These are phyloP conservation scores for Epizoanthus illoricatus DNA, from an alignment of 92 coral and sea anemone species.

Conservation along the genomic window DNA sequence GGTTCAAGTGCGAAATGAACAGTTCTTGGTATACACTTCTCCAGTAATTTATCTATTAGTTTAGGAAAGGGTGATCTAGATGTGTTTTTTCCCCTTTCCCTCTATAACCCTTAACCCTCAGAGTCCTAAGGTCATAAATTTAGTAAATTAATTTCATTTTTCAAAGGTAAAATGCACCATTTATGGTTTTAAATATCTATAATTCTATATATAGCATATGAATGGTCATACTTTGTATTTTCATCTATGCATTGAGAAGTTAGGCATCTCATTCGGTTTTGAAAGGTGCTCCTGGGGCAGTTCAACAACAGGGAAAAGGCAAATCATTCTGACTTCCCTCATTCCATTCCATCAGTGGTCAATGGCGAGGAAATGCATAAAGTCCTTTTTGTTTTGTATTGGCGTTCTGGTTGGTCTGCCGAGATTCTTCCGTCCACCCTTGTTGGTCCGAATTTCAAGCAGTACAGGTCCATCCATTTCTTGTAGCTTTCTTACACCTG, in stretches of 20 bases:
- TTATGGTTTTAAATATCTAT: no score
- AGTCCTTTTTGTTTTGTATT: conserved; percentile 90
- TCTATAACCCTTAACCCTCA: no score
- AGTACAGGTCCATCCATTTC: conserved; percentile 81
- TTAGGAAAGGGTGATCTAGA: no score
- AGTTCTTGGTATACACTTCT: no score
- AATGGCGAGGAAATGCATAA: conserved; percentile 98
- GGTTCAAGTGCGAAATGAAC: no score
- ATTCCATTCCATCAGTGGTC: conserved; percentile 60
- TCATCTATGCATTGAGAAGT: not conserved
- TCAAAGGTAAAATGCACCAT: no score
- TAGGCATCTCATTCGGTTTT: not conserved
- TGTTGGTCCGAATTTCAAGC: conserved; percentile 83
- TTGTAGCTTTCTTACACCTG: conserved; percentile 74
- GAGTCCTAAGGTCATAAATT: no score
- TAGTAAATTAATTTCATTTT: no score
- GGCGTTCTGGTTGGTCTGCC: conserved; percentile 98
- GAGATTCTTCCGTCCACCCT: conserved; percentile 94
- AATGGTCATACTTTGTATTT: not conserved
- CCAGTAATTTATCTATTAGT: no score
- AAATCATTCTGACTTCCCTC: not conserved
- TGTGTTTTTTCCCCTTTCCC: no score
- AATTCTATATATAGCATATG: no score
- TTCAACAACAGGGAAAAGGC: not conserved
- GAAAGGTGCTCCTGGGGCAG: not conserved